These are phyloP conservation scores for Ascidia mentula DNA, from an alignment of 23 tunicate genomes.

Conservation along the genomic window DNA sequence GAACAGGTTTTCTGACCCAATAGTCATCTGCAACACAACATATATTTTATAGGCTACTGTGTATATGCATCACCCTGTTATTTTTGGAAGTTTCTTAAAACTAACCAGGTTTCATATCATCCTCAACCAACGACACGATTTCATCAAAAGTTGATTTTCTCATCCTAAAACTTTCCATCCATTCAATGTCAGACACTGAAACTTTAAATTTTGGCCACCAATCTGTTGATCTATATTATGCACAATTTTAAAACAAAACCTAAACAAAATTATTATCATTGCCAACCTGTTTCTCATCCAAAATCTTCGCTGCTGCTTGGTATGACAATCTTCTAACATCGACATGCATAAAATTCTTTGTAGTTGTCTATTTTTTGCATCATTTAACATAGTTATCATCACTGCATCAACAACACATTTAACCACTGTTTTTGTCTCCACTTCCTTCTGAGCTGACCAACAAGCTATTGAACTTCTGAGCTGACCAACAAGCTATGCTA, in stretches of 20 bases:
- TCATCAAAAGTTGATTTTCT: conserved; percentile 19
- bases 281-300: conserved; percentile 13
- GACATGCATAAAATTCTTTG: too few species aligned
- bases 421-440: too few species aligned
- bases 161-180: conserved; percentile 34
- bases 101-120: conserved; percentile 30
- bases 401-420: too few species aligned
- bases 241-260: background rate
- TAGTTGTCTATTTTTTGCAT: too few species aligned
- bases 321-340: too few species aligned
- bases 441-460: too few species aligned
- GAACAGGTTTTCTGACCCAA: conserved; percentile 31
- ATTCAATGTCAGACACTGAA: background rate
- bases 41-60: background rate
- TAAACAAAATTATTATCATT: background rate
- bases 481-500: too few species aligned
- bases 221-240: conserved; percentile 3
- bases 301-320: conserved; percentile 5
- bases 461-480: too few species aligned
- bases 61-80: background rate
- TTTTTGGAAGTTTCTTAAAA: background rate
- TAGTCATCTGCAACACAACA: conserved; percentile 28
- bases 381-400: too few species aligned
- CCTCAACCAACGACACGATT: background rate
- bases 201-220: conserved; percentile 15